Conservation (phyloP, 2,113 vertebrate genomes). For the Rhodinocichla rosea region DNA sequence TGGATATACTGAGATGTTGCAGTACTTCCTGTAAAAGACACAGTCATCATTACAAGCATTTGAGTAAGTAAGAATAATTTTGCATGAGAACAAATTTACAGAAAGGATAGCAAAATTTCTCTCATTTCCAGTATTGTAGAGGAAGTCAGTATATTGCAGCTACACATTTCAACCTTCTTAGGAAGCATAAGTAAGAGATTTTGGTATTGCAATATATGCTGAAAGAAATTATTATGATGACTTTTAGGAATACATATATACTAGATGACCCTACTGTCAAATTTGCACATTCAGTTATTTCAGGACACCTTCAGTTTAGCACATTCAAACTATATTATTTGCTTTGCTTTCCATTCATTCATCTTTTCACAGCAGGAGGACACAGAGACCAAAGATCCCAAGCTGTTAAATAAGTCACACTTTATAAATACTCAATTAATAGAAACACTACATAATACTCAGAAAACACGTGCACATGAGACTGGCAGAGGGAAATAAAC, state of each 20-base stretch:
- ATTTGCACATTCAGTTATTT: not conserved
- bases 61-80: slow-evolving; percentile 3
- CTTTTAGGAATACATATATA: not conserved
- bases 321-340: not conserved
- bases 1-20: not conserved
- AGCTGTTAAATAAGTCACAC: not conserved
- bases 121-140: not conserved
- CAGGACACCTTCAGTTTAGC: not conserved
- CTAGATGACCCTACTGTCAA: not conserved
- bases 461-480: not conserved
- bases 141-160: slow-evolving; percentile 11
- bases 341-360: not conserved
- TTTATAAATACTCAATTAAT: not conserved
- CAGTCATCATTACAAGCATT: not conserved
- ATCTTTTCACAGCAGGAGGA: not conserved
- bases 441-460: not conserved
- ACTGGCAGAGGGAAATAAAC: not conserved
- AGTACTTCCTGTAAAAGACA: not conserved
- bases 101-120: not conserved
- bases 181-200: not conserved
- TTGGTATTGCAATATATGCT: not conserved
- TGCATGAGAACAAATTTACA: not conserved
- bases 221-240: not conserved
- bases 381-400: not conserved
- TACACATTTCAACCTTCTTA: not conserved